Evolutionary conservation across 53 echinoderm and acorn worm species (phyloP).

Genomic region (Paracentrotus lividus): DNA sequence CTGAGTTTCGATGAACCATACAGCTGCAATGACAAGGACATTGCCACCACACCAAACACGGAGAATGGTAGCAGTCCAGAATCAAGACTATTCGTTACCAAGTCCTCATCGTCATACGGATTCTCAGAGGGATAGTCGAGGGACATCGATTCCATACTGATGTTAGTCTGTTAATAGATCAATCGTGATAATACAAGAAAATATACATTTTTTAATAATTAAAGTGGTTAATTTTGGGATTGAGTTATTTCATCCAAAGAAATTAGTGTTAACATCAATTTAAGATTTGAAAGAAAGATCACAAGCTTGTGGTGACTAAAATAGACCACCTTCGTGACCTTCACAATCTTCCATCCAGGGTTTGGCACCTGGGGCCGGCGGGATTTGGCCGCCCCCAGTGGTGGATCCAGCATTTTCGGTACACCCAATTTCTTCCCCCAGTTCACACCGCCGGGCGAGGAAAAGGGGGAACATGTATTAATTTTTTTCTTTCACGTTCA

Average conservation of each 20-base stretch:
- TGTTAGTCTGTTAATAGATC: not conserved
- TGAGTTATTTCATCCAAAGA: not conserved
- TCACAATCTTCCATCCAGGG: too few species aligned
- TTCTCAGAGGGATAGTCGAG: not conserved
- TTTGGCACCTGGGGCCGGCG: too few species aligned
- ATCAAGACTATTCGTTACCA: slow-evolving; percentile 48
- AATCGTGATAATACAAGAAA: not conserved
- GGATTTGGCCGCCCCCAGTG: too few species aligned
- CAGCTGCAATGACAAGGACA: slow-evolving; percentile 77
- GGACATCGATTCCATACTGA: not conserved
- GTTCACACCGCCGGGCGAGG: too few species aligned
- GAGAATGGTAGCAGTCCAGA: slow-evolving; percentile 69
- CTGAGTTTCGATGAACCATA: slow-evolving; percentile 68
- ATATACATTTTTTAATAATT: not conserved
- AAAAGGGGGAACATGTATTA: too few species aligned
- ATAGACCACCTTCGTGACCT: too few species aligned
- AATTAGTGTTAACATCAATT: not conserved
- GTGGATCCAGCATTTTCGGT: too few species aligned
- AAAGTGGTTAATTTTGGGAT: not conserved
- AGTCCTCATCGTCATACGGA: slow-evolving; percentile 24
- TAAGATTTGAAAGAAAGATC: not conserved
- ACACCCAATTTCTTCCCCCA: too few species aligned
- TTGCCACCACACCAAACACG: slow-evolving; percentile 71
- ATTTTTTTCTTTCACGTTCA: too few species aligned
- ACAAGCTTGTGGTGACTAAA: not conserved